These are phyloP conservation scores for Amphiprion ocellaris DNA, from an alignment of 2,113 vertebrate species.

Conservation along the genomic window DNA sequence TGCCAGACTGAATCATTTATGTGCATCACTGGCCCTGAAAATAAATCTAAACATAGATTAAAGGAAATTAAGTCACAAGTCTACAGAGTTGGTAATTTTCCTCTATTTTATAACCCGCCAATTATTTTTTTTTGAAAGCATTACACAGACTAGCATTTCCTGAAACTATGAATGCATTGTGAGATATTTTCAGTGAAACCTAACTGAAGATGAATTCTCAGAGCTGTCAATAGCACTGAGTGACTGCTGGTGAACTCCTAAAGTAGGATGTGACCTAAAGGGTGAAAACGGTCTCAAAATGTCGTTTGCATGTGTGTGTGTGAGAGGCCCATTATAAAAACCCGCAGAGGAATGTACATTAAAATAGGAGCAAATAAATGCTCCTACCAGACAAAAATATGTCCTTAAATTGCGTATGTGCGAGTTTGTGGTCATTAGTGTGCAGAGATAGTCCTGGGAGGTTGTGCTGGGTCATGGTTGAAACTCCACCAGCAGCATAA, in stretches of 20 bases:
- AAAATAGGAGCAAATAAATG: not conserved
- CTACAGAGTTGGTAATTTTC: too few relatives aligned
- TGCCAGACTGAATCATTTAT: too few relatives aligned
- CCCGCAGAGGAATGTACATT: slow-evolving; percentile 14
- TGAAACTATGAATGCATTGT: not conserved
- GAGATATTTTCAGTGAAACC: not conserved
- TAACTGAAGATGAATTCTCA: not conserved
- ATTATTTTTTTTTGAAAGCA: not conserved
- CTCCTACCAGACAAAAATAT: slow-evolving; percentile 5
- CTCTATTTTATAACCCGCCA: not conserved
- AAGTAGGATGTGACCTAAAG: not conserved
- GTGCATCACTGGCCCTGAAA: too few relatives aligned
- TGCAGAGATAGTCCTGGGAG: slow-evolving; percentile 57
- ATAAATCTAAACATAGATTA: too few relatives aligned
- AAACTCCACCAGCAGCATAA: slow-evolving; percentile 66
- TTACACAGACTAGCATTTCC: not conserved
- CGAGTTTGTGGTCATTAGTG: slow-evolving; percentile 60
- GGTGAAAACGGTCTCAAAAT: slow-evolving; percentile 10
- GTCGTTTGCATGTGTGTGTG: not conserved
- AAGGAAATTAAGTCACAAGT: too few relatives aligned
- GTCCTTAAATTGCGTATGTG: not conserved
- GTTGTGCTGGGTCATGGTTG: slow-evolving; percentile 52
- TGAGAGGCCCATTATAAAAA: slow-evolving; percentile 15
- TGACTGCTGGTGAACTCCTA: slow-evolving; percentile 14
- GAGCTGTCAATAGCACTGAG: slow-evolving; percentile 3